A percentile compares a stretch with the other conserved stretches of the same genome.
Evolutionary conservation across 2,113 vertebrate genomes (phyloP).

Genomic region (Pelusios castaneus): DNA sequence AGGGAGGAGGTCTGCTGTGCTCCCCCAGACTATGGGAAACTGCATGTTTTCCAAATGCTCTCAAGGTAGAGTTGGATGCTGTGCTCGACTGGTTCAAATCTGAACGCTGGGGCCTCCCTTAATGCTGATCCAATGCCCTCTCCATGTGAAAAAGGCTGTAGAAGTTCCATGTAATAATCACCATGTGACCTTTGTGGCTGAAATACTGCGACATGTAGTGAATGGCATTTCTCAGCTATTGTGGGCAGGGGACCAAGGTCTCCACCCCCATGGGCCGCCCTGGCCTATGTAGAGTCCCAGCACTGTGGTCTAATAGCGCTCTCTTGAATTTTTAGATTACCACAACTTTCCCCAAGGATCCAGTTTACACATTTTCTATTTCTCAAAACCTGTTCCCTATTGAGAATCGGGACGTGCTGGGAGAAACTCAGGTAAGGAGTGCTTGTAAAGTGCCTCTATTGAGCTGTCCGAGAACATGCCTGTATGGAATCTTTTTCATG

Average conservation of each 20-base stretch:
- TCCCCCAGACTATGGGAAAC: not conserved
- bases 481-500: rapidly evolving
- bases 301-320: not conserved
- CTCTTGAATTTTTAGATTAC: conserved; percentile 84
- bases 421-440: conserved; percentile 91
- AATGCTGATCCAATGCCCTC: not conserved
- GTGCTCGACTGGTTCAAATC: not conserved
- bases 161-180: not conserved
- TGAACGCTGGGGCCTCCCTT: not conserved
- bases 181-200: not conserved
- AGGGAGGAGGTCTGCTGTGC: not conserved
- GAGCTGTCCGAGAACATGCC: rapidly evolving
- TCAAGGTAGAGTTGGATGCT: not conserved
- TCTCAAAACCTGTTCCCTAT: conserved; percentile 94
- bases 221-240: rapidly evolving
- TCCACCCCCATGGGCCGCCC: too few relatives aligned
- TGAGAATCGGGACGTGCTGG: conserved; percentile 93
- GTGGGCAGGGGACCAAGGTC: not conserved
- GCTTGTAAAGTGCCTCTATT: rapidly evolving
- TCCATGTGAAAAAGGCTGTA: not conserved
- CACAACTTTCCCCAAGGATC: conserved; percentile 98
- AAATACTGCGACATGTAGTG: not conserved
- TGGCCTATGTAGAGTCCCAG: not conserved
- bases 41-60: not conserved
- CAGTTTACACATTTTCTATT: conserved; percentile 94